A percentile compares a stretch with the other conserved stretches of the same genome.
Conservation (phyloP, 2,888 invertebrate species). For the Caenorhabditis sp. region DNA sequence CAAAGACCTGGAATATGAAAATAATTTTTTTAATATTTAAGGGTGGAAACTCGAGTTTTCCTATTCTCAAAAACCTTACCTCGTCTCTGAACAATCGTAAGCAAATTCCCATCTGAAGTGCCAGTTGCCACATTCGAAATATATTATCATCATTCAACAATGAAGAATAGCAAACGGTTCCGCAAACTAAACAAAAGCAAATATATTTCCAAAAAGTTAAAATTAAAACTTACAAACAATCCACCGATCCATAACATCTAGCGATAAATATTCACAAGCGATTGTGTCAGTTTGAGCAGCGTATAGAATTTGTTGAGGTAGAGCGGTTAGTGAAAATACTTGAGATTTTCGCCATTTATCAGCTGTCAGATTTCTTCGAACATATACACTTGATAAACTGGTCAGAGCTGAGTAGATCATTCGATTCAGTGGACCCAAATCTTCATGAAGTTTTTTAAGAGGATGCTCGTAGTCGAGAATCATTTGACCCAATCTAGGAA, state of each 20-base stretch:
- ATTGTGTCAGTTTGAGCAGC: slow-evolving; percentile 93
- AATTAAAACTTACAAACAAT: slow-evolving; percentile 81
- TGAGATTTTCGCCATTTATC: slow-evolving; percentile 86
- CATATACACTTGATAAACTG: slow-evolving; percentile 87
- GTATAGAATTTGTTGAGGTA: slow-evolving; percentile 90
- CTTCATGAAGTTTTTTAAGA: slow-evolving; percentile 91
- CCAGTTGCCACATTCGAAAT: slow-evolving; percentile 83
- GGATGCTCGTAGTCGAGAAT: slow-evolving; percentile 97
- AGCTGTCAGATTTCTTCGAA: slow-evolving; percentile 87
- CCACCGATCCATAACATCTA: slow-evolving; percentile 95
- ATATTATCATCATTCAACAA: slow-evolving; percentile 83
- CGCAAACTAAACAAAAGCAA: slow-evolving; percentile 78
- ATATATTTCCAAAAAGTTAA: too few species aligned
- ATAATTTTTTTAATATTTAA: neutral
- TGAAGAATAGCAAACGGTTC: slow-evolving; percentile 87
- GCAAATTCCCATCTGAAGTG: slow-evolving; percentile 92
- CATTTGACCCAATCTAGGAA: slow-evolving; percentile 94
- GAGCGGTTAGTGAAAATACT: slow-evolving; percentile 83
- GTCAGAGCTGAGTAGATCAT: slow-evolving; percentile 84
- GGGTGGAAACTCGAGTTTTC: neutral
- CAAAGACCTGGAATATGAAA: slow-evolving; percentile 74
- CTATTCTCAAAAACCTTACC: slow-evolving; percentile 74
- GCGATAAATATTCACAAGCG: slow-evolving; percentile 94
- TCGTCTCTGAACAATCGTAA: slow-evolving; percentile 94
- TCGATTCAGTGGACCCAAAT: slow-evolving; percentile 89